Evolutionary conservation across 1,140 invertebrate species (phyloP).

Genomic region (Drosophila jambulina): DNA sequence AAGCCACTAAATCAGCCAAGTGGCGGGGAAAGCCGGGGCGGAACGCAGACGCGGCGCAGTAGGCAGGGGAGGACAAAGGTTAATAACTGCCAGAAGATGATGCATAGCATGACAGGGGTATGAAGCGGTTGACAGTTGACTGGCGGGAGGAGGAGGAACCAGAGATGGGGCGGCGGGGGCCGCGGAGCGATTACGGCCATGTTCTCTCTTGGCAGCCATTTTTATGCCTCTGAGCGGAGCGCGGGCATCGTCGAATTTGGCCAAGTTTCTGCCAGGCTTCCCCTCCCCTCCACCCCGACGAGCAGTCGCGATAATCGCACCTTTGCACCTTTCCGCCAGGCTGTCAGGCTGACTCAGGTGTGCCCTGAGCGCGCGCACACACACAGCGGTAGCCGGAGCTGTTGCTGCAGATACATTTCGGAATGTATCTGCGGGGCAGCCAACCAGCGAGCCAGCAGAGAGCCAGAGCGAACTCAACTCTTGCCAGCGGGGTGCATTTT

Average conservation of each 20-base stretch:
- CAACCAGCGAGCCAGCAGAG: conserved; percentile 54
- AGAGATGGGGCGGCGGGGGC: neutral
- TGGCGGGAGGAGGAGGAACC: conserved; percentile 46
- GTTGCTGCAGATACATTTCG: conserved; percentile 23
- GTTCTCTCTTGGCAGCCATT: conserved; percentile 71
- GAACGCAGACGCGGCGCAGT: conserved; percentile 24
- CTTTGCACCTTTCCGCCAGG: conserved; percentile 71
- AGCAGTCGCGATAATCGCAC: conserved; percentile 77
- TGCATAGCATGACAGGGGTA: conserved; percentile 78
- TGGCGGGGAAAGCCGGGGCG: conserved; percentile 4
- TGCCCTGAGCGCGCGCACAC: conserved; percentile 45
- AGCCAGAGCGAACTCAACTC: conserved; percentile 63
- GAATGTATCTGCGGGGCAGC: conserved; percentile 39
- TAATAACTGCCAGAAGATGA: conserved; percentile 83
- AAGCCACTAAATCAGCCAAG: conserved; percentile 59
- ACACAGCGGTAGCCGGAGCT: conserved; percentile 9
- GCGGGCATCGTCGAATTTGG: conserved; percentile 73
- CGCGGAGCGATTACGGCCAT: conserved; percentile 22
- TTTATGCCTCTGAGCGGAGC: conserved; percentile 69
- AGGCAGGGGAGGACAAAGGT: conserved; percentile 60
- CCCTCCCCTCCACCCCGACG: neutral
- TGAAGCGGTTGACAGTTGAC: conserved; percentile 78
- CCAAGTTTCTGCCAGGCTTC: conserved; percentile 54
- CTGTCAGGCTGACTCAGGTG: conserved; percentile 71
- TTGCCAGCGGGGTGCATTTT: conserved; percentile 85